These are phyloP conservation scores for Cydia splendana DNA, from an alignment of 1,140 invertebrate species.

Conservation along the genomic window DNA sequence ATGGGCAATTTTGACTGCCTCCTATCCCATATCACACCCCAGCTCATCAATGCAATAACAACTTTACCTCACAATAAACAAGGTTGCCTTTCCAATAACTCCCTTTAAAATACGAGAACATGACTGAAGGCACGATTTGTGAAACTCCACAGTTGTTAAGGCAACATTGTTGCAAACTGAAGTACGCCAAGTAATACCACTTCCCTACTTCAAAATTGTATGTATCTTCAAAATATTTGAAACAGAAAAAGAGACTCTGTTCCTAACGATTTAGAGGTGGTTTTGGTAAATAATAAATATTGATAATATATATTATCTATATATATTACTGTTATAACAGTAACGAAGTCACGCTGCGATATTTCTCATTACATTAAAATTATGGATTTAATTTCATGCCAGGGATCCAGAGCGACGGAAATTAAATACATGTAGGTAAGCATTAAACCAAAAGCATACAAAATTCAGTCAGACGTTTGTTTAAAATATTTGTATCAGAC, in stretches of 20 bases:
- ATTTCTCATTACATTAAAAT: slow-evolving; percentile 9
- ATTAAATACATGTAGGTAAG: neutral
- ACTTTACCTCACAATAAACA: neutral
- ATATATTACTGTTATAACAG: too few species aligned
- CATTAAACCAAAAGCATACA: neutral
- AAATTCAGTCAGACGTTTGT: too few species aligned
- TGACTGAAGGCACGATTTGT: slow-evolving; percentile 30
- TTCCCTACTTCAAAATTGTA: neutral
- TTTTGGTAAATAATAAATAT: neutral
- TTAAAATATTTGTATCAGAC: too few species aligned
- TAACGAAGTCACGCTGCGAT: neutral
- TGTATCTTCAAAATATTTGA: neutral
- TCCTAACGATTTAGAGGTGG: neutral
- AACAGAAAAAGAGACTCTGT: neutral
- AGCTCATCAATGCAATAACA: neutral
- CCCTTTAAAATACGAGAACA: neutral
- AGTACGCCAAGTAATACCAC: neutral
- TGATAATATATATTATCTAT: too few species aligned
- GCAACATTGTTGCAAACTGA: slow-evolving; percentile 35
- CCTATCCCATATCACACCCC: neutral
- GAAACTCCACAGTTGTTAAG: slow-evolving; percentile 26
- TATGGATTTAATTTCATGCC: neutral
- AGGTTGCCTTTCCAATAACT: neutral
- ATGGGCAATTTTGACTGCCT: slow-evolving; percentile 12
- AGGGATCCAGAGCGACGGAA: neutral